A percentile compares a stretch with the other conserved stretches of the same genome.
These are phyloP conservation scores for Falco peregrinus DNA, from an alignment of 2,797 vertebrate genomes.

Conservation along the genomic window DNA sequence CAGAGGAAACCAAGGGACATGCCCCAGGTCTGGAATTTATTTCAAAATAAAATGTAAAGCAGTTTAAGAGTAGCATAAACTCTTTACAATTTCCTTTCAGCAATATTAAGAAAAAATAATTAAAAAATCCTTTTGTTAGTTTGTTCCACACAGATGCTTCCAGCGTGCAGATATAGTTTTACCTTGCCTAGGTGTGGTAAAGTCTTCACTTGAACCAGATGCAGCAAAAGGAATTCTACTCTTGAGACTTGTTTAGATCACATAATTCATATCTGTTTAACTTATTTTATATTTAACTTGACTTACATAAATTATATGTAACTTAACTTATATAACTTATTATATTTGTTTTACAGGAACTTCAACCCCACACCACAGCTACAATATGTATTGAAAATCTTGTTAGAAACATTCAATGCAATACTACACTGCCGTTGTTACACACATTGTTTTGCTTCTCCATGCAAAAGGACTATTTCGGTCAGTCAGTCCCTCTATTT, in stretches of 20 bases:
- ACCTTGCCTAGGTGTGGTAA: neutral
- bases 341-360: neutral
- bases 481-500: neutral
- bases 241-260: neutral
- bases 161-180: neutral
- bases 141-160: neutral
- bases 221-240: neutral
- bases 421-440: neutral
- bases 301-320: too few species aligned
- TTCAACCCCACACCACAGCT: neutral
- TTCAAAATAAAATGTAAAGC: neutral
- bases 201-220: neutral
- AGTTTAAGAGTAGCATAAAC: neutral
- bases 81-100: neutral
- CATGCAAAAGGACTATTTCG: neutral
- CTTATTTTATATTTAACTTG: neutral
- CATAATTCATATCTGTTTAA: neutral
- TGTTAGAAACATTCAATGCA: neutral
- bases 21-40: neutral
- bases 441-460: neutral
- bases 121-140: neutral
- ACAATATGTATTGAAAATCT: neutral
- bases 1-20: neutral
- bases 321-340: too few species aligned
- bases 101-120: neutral